Evolutionary conservation across 2,113 vertebrate genomes (phyloP).

Genomic region (Plestiodon gilberti): DNA sequence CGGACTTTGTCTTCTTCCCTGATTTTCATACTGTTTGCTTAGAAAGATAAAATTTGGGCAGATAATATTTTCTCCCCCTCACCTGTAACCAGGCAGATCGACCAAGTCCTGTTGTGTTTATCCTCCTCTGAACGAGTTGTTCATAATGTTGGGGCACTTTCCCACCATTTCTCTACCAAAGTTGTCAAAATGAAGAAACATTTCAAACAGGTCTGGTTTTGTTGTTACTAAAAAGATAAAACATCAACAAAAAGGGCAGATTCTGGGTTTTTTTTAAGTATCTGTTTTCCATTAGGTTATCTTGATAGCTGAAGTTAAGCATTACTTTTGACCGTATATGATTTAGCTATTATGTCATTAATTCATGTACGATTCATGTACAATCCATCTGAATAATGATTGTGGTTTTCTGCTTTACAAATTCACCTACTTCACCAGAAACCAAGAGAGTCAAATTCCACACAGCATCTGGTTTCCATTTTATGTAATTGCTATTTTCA

Average conservation of each 20-base stretch:
- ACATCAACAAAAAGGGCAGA: conserved; percentile 68
- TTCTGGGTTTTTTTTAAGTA: conserved; percentile 68
- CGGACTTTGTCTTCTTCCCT: background rate
- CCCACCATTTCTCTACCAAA: conserved; percentile 59
- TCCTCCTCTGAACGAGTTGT: conserved; percentile 50
- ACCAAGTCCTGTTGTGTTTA: conserved; percentile 24
- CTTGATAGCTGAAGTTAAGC: conserved; percentile 84
- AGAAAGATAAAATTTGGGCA: conserved; percentile 1
- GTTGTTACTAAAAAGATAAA: conserved; percentile 76
- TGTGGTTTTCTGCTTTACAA: conserved; percentile 88
- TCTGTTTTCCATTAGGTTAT: conserved; percentile 86
- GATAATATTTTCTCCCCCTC: background rate
- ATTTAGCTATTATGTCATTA: conserved; percentile 92
- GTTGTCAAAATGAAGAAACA: conserved; percentile 61
- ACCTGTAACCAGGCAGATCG: conserved; percentile 22
- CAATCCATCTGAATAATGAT: conserved; percentile 88
- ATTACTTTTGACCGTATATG: conserved; percentile 86
- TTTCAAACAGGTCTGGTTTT: conserved; percentile 73
- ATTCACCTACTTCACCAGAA: conserved; percentile 89
- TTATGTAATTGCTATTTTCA: conserved; percentile 89
- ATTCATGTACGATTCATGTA: conserved; percentile 89
- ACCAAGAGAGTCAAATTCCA: conserved; percentile 83
- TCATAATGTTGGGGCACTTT: conserved; percentile 59
- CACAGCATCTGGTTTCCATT: conserved; percentile 90
- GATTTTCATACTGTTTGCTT: background rate